These are phyloP conservation scores for Idaea dimidiata DNA, from an alignment of 2,888 invertebrate genomes.

Conservation along the genomic window DNA sequence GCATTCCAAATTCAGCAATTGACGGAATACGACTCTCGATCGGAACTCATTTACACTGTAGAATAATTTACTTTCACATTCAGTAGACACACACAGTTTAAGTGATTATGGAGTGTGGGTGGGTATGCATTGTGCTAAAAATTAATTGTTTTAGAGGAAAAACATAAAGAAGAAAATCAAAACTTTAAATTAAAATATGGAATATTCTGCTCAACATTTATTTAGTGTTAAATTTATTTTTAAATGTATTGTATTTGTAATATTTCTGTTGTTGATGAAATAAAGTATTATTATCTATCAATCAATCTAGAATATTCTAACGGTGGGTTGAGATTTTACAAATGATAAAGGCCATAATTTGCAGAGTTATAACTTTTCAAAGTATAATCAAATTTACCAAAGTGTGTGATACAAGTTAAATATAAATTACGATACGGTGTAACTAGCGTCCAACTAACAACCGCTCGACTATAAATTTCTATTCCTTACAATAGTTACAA, in stretches of 20 bases:
- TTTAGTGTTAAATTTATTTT: too few relatives aligned
- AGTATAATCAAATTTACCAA: background rate
- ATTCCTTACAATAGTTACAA: slow-evolving; percentile 72
- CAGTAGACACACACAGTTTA: too few relatives aligned
- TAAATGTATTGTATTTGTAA: too few relatives aligned
- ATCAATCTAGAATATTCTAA: background rate
- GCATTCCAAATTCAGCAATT: slow-evolving; percentile 65
- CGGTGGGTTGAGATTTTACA: background rate
- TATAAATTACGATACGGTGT: slow-evolving; percentile 37
- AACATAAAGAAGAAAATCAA: background rate
- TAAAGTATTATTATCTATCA: too few relatives aligned
- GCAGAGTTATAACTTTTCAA: background rate
- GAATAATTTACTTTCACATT: slow-evolving; percentile 22
- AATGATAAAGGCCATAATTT: background rate
- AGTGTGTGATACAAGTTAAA: background rate
- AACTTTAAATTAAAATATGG: background rate
- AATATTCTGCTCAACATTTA: too few relatives aligned
- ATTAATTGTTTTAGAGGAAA: background rate
- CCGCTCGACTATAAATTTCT: slow-evolving; percentile 63
- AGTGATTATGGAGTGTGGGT: too few relatives aligned
- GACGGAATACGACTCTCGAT: slow-evolving; percentile 46
- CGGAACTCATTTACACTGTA: slow-evolving; percentile 40
- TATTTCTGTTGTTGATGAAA: too few relatives aligned
- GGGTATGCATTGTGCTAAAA: background rate
- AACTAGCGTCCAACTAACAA: slow-evolving; percentile 36